phyloP scores from a whole-genome alignment of 2,113 vertebrate species.

The Anarhynchus alexandrinus region DNA sequence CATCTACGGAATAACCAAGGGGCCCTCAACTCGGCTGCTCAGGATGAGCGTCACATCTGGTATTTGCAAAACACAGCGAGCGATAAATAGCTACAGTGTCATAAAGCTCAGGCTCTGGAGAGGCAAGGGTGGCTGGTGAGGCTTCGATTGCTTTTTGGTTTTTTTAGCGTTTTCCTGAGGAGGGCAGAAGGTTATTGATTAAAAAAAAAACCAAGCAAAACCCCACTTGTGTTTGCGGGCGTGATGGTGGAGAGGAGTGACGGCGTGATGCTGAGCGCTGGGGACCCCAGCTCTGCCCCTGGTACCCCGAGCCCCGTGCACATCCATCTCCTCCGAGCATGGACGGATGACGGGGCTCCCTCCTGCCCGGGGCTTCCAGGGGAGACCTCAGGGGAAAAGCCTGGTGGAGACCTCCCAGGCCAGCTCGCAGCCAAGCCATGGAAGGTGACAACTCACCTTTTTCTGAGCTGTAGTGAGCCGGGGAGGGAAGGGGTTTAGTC shows the following conservation, averaged over 20 bases:
- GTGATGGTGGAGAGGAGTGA: not conserved
- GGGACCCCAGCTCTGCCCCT: not conserved
- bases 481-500: not conserved
- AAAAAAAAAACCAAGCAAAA: not conserved
- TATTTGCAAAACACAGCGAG: conserved; percentile 23
- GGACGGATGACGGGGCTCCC: accelerated
- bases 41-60: conserved; percentile 22
- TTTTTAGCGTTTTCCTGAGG: not conserved
- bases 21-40: conserved; percentile 1
- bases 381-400: not conserved
- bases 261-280: not conserved
- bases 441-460: not conserved
- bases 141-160: not conserved
- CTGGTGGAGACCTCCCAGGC: not conserved
- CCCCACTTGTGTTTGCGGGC: not conserved
- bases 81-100: not conserved
- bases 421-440: too few relatives aligned
- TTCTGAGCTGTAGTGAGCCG: not conserved
- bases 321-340: accelerated
- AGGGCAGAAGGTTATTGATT: not conserved
- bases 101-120: not conserved
- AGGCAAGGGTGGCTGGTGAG: not conserved
- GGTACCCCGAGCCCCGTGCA: not conserved
- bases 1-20: conserved; percentile 17
- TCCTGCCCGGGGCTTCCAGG: not conserved